Conservation (phyloP, 2,888 invertebrate species). For the Cephus nigrinus region DNA sequence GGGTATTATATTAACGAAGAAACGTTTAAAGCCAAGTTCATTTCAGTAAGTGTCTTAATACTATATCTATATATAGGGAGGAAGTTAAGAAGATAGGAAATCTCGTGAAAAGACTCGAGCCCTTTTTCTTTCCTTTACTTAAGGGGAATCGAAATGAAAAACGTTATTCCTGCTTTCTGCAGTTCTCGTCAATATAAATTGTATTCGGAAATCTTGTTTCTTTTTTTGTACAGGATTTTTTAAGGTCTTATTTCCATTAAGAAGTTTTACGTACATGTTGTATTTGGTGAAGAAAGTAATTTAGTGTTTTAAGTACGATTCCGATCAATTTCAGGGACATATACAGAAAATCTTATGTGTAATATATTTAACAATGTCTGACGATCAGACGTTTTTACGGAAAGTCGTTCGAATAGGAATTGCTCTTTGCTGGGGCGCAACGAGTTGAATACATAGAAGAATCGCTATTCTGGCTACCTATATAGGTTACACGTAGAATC, state of each 20-base stretch:
- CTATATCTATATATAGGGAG: neutral
- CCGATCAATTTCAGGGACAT: neutral
- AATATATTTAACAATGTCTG: slow-evolving; percentile 51
- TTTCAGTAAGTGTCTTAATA: neutral
- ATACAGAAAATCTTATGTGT: slow-evolving; percentile 23
- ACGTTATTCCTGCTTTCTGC: neutral
- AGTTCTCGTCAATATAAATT: neutral
- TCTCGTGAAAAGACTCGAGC: neutral
- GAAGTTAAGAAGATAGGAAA: neutral
- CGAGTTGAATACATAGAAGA: slow-evolving; percentile 34
- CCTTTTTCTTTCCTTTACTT: neutral
- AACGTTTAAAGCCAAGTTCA: neutral
- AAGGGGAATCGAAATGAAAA: neutral
- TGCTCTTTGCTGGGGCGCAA: slow-evolving; percentile 39
- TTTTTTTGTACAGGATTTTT: neutral
- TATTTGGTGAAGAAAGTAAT: neutral
- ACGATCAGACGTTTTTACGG: slow-evolving; percentile 56
- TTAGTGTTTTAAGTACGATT: neutral
- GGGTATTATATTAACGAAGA: neutral
- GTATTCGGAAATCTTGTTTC: neutral
- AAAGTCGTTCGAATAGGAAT: slow-evolving; percentile 63
- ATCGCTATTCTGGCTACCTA: slow-evolving; percentile 9
- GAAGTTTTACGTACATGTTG: neutral
- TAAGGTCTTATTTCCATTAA: neutral
- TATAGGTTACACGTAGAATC: neutral